Base-by-base conservation (phyloP, 92 coral and sea anemone genomes). In the Phenganax marumi region DNA sequence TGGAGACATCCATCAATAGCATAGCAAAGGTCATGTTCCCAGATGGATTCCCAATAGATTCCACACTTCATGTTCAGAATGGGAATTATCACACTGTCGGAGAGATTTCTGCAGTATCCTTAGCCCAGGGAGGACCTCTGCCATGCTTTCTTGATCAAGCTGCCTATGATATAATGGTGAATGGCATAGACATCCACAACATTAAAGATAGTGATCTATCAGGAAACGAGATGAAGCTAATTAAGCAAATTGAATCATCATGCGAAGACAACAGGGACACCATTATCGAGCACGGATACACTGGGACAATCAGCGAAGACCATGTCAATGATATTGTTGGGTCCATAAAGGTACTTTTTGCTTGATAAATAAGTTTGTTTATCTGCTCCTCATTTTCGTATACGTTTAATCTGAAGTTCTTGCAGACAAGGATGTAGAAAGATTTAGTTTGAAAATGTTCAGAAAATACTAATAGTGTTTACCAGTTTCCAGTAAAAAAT, bases 31-130 rank as follows among this genome's bases (percentile, higher is more conserved):
- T 50, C 18, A 78, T 85, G 71, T 78, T 85, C 65, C 88, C 88
- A 6, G 84, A 78, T 85, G 88, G 88, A 4, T 14, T 57, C 8
- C 88, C 88, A 51, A 19, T 53, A 7, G 88, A 85, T 52, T 85
- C 88, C 23, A 77, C 88, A 16, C 80, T 52, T 53, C 78, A 64
- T 78, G 84, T 85, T 8, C 88, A 85, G 10, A 85, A 64, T 77
- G 88, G 88, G 23, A 62, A 33, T 58, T 82, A 55, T 9, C 85
- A 68, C 10, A 82, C 80, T 8, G 53, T 65, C 1, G 85, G 85
- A 54, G 48, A 82, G 63, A 18, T 82, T 11, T 50, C 33, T 18
- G 80, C 78, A 12, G 79, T 55, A 53, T 82, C 85, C 14, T 10
- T 82, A 56, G 85, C 80, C 56, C 85, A 81, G 51, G 80, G 80